Evolutionary conservation across 2,113 vertebrate species (phyloP).

Genomic region (Strix aluco): DNA sequence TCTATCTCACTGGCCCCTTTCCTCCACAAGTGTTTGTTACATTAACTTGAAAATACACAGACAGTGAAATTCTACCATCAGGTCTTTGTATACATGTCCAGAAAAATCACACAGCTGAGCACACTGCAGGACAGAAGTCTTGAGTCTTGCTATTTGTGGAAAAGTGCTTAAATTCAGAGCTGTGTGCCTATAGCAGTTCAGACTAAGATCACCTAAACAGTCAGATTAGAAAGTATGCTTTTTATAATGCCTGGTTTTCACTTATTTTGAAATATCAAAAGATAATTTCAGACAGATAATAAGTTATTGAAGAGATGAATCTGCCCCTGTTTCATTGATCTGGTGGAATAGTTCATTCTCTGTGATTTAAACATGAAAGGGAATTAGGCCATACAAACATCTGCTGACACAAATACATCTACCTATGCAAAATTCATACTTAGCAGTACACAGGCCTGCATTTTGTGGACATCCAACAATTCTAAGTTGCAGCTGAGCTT

Average conservation of each 20-base stretch:
- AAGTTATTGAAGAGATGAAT: background rate
- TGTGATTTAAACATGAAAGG: background rate
- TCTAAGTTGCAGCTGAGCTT: background rate
- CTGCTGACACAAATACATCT: background rate
- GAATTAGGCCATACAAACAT: background rate
- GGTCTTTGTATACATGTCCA: background rate
- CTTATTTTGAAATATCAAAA: background rate
- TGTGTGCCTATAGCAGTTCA: background rate
- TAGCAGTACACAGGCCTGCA: background rate
- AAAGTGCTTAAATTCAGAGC: background rate
- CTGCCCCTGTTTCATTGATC: background rate
- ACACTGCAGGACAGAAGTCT: background rate
- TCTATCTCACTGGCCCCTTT: background rate
- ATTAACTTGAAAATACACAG: background rate
- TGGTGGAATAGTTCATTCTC: background rate
- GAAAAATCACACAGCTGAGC: background rate
- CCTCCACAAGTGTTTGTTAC: background rate
- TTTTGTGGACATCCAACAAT: background rate
- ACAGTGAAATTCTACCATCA: background rate
- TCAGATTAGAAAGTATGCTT: background rate
- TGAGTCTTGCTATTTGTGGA: background rate
- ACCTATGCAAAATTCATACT: background rate
- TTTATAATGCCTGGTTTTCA: background rate
- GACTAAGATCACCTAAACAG: background rate
- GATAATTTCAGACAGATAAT: background rate